Conservation (phyloP, 2,797 vertebrate genomes). For the Sebastes baramenuke region DNA sequence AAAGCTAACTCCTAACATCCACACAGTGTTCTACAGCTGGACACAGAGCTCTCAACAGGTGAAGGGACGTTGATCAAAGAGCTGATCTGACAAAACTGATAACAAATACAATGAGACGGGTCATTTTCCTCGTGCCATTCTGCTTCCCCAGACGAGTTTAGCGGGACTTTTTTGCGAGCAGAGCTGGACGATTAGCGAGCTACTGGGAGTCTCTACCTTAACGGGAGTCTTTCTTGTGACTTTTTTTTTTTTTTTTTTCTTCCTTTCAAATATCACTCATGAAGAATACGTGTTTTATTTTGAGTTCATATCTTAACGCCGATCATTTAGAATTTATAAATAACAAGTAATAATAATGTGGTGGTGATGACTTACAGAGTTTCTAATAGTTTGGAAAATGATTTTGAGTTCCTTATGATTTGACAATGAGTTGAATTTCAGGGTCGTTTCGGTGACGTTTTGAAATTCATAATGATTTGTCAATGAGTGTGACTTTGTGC, state of each 20-base stretch:
- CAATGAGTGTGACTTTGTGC: constrained; percentile 75
- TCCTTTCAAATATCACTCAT: constrained; percentile 42
- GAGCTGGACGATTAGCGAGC: constrained; percentile 11
- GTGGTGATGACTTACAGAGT: constrained; percentile 67
- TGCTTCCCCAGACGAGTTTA: constrained; percentile 30
- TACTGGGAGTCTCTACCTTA: constrained; percentile 2
- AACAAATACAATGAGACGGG: background rate
- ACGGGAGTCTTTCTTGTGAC: constrained; percentile 46
- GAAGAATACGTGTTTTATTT: constrained; percentile 65
- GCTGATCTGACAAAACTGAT: constrained; percentile 42
- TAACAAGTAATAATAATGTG: constrained; percentile 72
- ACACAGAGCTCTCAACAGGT: background rate
- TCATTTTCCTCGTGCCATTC: constrained; percentile 14
- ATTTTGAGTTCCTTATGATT: constrained; percentile 71
- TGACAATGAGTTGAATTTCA: constrained; percentile 74
- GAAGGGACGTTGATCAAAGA: constrained; percentile 50
- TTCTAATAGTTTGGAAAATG: constrained; percentile 65
- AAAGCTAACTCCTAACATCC: background rate
- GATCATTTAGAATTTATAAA: constrained; percentile 72
- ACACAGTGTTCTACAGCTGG: background rate
- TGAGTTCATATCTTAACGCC: constrained; percentile 55
- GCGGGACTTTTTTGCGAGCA: constrained; percentile 17
- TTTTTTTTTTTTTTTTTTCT: constrained; percentile 7
- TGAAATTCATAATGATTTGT: constrained; percentile 74
- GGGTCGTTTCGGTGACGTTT: constrained; percentile 22